phyloP scores from a whole-genome alignment of 2,113 vertebrate species.

The Trematocara unimaculatum region DNA sequence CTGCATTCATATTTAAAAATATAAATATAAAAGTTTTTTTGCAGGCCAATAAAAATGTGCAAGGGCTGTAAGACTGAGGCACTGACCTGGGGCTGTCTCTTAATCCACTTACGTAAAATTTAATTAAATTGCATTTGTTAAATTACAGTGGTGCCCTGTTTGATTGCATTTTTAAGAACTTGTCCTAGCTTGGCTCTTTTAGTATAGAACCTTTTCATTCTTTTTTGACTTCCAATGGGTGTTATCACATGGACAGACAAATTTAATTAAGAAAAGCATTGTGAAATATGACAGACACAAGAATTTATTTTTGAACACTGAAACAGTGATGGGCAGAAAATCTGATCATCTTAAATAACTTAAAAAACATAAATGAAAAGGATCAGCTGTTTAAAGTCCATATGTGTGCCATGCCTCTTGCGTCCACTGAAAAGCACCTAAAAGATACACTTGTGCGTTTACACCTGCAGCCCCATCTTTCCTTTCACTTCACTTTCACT shows the following conservation, averaged over 20 bases:
- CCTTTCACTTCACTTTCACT: neutral
- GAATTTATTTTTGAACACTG: neutral
- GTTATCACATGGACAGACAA: neutral
- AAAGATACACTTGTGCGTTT: neutral
- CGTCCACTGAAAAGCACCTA: neutral
- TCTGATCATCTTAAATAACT: neutral
- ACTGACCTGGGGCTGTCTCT: neutral
- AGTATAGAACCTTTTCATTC: neutral
- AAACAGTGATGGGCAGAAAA: neutral
- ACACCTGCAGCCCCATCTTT: neutral
- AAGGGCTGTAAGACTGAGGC: neutral
- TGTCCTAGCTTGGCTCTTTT: neutral
- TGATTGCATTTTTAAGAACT: neutral
- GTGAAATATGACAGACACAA: neutral
- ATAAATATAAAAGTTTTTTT: neutral
- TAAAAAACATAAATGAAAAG: neutral
- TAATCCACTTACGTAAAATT: neutral
- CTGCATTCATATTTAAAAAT: neutral
- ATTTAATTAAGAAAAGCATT: neutral
- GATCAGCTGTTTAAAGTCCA: neutral
- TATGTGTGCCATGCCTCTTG: neutral
- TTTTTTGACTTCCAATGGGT: neutral
- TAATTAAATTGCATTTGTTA: neutral
- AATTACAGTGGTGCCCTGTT: neutral
- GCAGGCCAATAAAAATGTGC: neutral